These are phyloP conservation scores for Drosophila dunni DNA, from an alignment of 1,140 invertebrate genomes.

Conservation along the genomic window DNA sequence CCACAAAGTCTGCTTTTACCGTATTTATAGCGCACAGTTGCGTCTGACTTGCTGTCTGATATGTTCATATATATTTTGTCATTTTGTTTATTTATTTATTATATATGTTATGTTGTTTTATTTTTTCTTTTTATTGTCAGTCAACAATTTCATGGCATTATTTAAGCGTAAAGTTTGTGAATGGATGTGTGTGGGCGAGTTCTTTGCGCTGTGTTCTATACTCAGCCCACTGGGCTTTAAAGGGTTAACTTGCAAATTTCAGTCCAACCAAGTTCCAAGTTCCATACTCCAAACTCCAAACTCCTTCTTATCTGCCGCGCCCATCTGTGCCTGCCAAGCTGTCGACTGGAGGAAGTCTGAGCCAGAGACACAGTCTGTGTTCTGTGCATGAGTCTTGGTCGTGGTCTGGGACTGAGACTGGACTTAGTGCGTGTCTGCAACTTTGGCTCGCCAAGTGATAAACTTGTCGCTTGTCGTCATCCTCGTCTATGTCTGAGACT, in stretches of 20 bases:
- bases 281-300: slow-evolving; percentile 11
- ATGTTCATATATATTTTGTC: background rate
- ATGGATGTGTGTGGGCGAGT: slow-evolving; percentile 20
- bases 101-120: background rate
- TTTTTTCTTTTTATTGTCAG: slow-evolving; percentile 36
- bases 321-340: slow-evolving; percentile 71
- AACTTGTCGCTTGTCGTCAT: slow-evolving; percentile 77
- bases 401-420: slow-evolving; percentile 3
- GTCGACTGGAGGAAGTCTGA: slow-evolving; percentile 29
- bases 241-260: slow-evolving; percentile 62
- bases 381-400: slow-evolving; percentile 5
- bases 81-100: background rate
- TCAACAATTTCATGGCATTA: slow-evolving; percentile 54
- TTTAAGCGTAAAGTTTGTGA: slow-evolving; percentile 35
- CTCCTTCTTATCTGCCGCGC: slow-evolving; percentile 60
- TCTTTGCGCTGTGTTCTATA: slow-evolving; percentile 17
- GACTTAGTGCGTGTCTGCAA: slow-evolving; percentile 56
- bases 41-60: slow-evolving; percentile 19
- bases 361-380: slow-evolving; percentile 2
- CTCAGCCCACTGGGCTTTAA: slow-evolving; percentile 26
- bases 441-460: slow-evolving; percentile 66
- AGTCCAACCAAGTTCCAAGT: slow-evolving; percentile 10
- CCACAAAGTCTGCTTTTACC: slow-evolving; percentile 1
- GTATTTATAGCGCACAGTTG: too few relatives aligned
- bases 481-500: slow-evolving; percentile 12